A percentile compares a stretch with the other conserved stretches of the same genome.
Evolutionary conservation across 2,797 vertebrate species (phyloP).

Genomic region (Sardinella longiceps): DNA sequence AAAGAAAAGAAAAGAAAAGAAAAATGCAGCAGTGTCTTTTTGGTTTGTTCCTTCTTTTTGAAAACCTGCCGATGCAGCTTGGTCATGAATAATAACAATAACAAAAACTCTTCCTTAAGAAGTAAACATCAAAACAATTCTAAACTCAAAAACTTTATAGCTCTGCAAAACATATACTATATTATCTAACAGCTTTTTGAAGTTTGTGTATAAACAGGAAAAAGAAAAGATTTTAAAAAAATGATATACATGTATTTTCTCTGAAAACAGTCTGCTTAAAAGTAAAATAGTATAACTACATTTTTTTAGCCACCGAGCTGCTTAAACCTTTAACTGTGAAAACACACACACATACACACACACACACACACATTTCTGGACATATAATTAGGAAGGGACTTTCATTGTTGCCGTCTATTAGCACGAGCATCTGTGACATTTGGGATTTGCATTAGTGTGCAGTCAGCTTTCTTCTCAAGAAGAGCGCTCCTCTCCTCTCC

Average conservation of each 20-base stretch:
- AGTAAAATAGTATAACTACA: background rate
- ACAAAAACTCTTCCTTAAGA: background rate
- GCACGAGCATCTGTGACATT: slow-evolving; percentile 18
- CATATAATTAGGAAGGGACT: slow-evolving; percentile 6
- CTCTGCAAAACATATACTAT: background rate
- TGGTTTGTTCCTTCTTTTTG: background rate
- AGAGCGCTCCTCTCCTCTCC: background rate
- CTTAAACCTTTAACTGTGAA: background rate
- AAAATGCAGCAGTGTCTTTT: background rate
- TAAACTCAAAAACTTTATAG: background rate
- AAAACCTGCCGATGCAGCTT: slow-evolving; percentile 18
- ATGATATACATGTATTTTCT: background rate
- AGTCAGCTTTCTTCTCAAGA: background rate
- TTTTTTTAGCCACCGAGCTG: background rate
- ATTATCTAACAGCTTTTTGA: background rate
- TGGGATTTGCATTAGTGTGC: background rate
- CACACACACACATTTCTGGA: background rate
- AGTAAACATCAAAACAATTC: background rate
- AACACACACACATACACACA: too few relatives aligned
- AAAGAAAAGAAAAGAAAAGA: background rate
- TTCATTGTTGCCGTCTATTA: background rate
- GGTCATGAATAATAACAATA: background rate
- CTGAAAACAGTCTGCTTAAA: background rate
- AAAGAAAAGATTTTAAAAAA: background rate
- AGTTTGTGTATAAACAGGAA: slow-evolving; percentile 3